These are phyloP conservation scores for Pterocles burchelli DNA, from an alignment of 2,113 vertebrate genomes.

Conservation along the genomic window DNA sequence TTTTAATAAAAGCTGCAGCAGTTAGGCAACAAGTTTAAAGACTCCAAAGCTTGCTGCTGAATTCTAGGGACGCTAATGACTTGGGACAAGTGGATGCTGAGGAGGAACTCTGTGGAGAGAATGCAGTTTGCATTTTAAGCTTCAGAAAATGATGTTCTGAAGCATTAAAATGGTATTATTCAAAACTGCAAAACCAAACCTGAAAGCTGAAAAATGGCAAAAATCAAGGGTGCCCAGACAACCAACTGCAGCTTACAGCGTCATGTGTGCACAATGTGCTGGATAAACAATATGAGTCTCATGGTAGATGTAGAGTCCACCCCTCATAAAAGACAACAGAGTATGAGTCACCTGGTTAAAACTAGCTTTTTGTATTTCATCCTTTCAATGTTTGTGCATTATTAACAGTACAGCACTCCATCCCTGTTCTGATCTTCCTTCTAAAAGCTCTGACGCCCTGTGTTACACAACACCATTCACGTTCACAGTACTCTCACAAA, in stretches of 20 bases:
- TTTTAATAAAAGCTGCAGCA: not conserved
- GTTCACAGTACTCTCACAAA: not conserved
- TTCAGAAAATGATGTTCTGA: not conserved
- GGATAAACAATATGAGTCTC: fast-evolving
- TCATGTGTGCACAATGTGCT: fast-evolving
- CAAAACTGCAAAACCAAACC: not conserved
- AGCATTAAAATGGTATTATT: not conserved
- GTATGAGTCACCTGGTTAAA: not conserved
- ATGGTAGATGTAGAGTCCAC: fast-evolving
- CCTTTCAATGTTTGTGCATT: not conserved
- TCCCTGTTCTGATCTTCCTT: not conserved
- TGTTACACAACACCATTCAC: not conserved
- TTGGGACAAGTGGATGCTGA: not conserved
- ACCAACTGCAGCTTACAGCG: not conserved
- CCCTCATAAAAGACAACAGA: not conserved
- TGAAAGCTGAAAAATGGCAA: not conserved
- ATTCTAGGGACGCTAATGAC: not conserved
- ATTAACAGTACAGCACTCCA: not conserved
- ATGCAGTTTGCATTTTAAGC: not conserved
- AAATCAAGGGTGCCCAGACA: not conserved
- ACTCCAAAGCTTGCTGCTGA: not conserved
- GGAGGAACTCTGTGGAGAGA: not conserved
- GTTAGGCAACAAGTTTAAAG: not conserved
- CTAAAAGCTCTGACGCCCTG: not conserved
- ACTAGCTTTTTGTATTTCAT: not conserved